A percentile compares a stretch with the other conserved stretches of the same genome.
phyloP scores from a whole-genome alignment of 2,113 vertebrate genomes.

The Myiozetetes cayanensis region DNA sequence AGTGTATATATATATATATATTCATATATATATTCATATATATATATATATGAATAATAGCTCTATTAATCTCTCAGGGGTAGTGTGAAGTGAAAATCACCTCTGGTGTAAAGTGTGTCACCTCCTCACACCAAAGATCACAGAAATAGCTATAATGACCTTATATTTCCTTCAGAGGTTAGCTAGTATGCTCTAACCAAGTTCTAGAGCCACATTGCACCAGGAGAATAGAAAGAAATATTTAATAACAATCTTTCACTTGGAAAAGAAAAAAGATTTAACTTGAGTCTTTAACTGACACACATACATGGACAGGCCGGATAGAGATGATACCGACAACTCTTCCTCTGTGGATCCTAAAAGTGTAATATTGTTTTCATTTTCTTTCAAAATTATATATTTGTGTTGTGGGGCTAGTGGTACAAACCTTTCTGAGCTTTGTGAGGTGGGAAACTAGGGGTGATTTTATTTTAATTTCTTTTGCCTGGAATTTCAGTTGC shows the following conservation, averaged over 20 bases:
- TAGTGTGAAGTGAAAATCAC: background rate
- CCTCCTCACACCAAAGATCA: background rate
- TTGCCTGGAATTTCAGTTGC: background rate
- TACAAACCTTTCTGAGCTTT: background rate
- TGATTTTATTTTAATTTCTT: background rate
- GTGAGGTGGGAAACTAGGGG: fast-evolving
- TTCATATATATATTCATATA: no score
- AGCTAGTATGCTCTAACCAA: background rate
- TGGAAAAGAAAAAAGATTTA: background rate
- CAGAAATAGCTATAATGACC: background rate
- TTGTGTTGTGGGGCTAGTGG: background rate
- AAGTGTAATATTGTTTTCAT: fast-evolving
- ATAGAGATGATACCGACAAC: background rate
- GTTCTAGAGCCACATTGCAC: background rate
- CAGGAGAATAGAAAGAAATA: background rate
- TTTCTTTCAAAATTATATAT: background rate
- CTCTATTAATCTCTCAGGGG: background rate
- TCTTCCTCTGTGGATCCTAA: background rate
- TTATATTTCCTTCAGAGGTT: background rate
- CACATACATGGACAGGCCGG: no score
- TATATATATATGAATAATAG: background rate
- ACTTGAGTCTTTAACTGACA: background rate
- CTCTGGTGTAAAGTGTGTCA: background rate
- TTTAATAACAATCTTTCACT: background rate
- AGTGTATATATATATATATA: no score